phyloP scores from a whole-genome alignment of 2,113 vertebrate genomes.

The Megaceryle maxima region DNA sequence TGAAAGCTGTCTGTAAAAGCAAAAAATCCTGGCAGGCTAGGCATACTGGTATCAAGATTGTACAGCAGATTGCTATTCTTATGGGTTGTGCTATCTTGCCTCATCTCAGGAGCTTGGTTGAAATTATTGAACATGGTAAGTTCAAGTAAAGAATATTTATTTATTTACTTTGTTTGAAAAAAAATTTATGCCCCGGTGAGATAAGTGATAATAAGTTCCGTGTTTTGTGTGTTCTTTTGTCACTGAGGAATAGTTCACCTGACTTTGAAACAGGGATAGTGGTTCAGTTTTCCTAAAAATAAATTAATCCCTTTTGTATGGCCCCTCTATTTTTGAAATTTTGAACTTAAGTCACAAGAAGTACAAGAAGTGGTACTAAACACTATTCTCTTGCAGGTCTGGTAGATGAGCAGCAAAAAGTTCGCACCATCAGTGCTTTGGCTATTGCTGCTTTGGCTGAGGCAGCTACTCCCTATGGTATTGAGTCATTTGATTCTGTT shows the following conservation, averaged over 20 bases:
- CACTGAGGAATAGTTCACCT: background rate
- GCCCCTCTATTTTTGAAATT: background rate
- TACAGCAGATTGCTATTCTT: conserved; percentile 98
- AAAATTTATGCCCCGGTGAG: background rate
- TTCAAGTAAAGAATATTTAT: background rate
- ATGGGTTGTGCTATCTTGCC: conserved; percentile 99
- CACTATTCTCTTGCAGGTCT: conserved; percentile 77
- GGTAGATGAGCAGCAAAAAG: conserved; percentile 99
- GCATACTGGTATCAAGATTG: conserved; percentile 98
- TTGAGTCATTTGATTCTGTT: conserved; percentile 98
- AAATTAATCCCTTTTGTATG: background rate
- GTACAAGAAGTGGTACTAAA: background rate
- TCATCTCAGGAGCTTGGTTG: conserved; percentile 97
- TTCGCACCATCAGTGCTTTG: conserved; percentile 96
- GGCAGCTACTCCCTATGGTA: conserved; percentile 97
- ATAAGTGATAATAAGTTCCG: background rate
- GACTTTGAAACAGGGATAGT: background rate
- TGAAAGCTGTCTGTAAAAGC: conserved; percentile 99
- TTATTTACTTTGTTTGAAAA: background rate
- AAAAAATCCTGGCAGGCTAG: conserved; percentile 99
- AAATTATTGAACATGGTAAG: conserved; percentile 98
- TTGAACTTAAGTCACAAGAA: background rate
- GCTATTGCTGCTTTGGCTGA: conserved; percentile 97
- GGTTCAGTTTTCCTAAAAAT: background rate
- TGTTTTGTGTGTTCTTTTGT: background rate